A percentile compares a stretch with the other conserved stretches of the same genome.
Conservation (phyloP, 2,797 vertebrate species). For the Bradypus variegatus region DNA sequence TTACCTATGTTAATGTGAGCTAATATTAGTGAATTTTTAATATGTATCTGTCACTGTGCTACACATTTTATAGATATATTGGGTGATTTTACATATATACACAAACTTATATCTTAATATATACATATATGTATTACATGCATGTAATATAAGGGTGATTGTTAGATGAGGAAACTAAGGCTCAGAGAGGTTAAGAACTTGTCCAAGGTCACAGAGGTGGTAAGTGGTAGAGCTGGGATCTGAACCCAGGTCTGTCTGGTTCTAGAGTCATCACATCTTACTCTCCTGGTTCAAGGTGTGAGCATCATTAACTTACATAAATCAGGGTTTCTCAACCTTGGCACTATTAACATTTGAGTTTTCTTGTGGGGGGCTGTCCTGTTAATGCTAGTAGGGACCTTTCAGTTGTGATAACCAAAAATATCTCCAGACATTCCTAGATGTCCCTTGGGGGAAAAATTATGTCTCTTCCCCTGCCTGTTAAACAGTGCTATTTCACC, state of each 20-base stretch:
- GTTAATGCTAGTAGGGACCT: neutral
- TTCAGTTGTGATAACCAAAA: neutral
- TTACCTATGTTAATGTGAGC: neutral
- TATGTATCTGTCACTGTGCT: neutral
- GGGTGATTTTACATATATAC: neutral
- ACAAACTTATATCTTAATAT: no score
- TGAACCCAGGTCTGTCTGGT: neutral
- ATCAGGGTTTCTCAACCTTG: neutral
- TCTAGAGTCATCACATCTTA: neutral
- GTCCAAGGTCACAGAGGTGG: neutral
- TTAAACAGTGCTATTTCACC: neutral
- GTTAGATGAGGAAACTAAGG: constrained; percentile 21
- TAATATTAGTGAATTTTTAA: neutral
- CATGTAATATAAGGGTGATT: neutral
- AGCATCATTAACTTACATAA: neutral
- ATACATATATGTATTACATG: no score
- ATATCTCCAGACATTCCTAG: neutral
- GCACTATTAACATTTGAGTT: neutral
- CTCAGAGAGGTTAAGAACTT: neutral
- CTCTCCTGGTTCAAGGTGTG: neutral
- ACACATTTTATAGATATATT: neutral
- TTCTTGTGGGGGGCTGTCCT: neutral
- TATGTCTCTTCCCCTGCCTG: no score
- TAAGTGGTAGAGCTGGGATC: neutral
- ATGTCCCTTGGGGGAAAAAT: neutral